These are phyloP conservation scores for Dallia pectoralis DNA, from an alignment of 2,797 vertebrate species.

Conservation along the genomic window DNA sequence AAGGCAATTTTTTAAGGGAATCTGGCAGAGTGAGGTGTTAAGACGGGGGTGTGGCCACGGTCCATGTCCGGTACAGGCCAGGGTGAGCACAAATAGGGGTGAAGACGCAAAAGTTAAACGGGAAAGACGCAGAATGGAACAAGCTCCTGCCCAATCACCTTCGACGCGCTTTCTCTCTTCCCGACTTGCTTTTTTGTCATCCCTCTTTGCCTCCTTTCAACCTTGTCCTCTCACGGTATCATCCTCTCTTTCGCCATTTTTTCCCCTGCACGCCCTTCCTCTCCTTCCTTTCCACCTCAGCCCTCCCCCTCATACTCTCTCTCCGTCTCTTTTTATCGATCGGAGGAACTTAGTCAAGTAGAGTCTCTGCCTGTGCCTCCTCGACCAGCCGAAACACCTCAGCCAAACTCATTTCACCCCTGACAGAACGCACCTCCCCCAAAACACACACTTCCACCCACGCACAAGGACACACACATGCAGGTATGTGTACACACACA, in stretches of 20 bases:
- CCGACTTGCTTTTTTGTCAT: background rate
- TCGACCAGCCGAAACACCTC: conserved; percentile 34
- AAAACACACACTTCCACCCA: conserved; percentile 11
- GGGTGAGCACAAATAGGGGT: background rate
- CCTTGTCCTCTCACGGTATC: conserved; percentile 5
- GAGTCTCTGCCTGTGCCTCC: conserved; percentile 9
- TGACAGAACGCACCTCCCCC: conserved; percentile 34
- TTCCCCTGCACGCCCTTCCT: background rate
- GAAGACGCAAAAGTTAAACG: background rate
- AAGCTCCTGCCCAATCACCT: conserved; percentile 14
- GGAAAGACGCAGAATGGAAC: background rate
- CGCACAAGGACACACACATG: conserved; percentile 4
- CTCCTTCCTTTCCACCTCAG: background rate
- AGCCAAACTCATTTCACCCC: conserved; percentile 52
- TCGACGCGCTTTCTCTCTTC: background rate
- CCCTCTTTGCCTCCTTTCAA: background rate
- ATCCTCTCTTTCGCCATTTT: conserved; percentile 2
- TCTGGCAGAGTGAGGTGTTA: too few species aligned
- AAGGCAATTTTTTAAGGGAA: too few species aligned
- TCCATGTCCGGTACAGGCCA: too few species aligned
- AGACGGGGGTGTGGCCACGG: too few species aligned
- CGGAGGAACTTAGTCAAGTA: background rate
- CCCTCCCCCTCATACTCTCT: background rate
- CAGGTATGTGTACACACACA: background rate
- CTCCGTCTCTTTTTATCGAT: conserved; percentile 8